phyloP scores from a whole-genome alignment of 2,888 invertebrate genomes.

The Furcula furcula region DNA sequence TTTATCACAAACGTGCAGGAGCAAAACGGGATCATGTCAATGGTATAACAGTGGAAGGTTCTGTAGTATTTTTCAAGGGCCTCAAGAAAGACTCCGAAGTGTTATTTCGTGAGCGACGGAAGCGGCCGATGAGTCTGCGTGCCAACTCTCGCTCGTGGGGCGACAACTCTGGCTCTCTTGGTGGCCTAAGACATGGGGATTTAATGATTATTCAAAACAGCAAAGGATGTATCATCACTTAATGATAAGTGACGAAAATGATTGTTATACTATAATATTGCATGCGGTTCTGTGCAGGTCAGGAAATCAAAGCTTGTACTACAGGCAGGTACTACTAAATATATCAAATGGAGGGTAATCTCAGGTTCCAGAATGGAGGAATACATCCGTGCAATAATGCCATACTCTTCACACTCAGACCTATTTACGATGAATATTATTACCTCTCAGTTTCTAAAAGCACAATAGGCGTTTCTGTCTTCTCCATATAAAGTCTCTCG shows the following conservation, averaged over 20 bases:
- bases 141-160: constrained; percentile 61
- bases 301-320: no score
- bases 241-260: no score
- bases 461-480: constrained; percentile 52
- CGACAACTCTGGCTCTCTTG: constrained; percentile 51
- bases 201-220: no score
- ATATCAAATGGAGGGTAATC: no score
- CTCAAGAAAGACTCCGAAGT: constrained; percentile 51
- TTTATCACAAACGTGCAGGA: constrained; percentile 12
- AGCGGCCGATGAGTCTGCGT: constrained; percentile 59
- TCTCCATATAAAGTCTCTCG: constrained; percentile 49
- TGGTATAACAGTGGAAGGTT: constrained; percentile 15
- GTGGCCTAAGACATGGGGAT: constrained; percentile 42
- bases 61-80: constrained; percentile 39
- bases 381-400: no score
- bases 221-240: no score
- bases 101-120: constrained; percentile 55
- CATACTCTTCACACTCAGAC: no score
- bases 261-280: no score
- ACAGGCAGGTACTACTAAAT: no score
- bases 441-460: constrained; percentile 66
- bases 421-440: constrained; percentile 5
- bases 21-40: constrained; percentile 13
- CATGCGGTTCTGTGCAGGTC: no score
- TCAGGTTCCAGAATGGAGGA: no score